Percentiles rank a stretch among this genome's conserved stretches.
Conservation (phyloP, 2,797 vertebrate species). For the Tadarida brasiliensis region DNA sequence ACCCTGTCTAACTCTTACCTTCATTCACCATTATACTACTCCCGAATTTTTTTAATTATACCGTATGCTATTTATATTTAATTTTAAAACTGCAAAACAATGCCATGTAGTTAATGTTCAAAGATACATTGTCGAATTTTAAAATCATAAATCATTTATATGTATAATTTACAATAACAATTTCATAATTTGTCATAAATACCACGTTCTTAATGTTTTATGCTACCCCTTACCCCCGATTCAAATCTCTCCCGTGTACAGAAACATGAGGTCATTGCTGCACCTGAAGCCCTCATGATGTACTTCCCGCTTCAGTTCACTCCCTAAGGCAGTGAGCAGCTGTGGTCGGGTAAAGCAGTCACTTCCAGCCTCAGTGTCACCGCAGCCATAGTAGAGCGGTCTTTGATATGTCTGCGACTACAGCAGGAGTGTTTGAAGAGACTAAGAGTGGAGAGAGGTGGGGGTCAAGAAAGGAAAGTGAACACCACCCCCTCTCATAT, state of each 20-base stretch:
- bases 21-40: neutral
- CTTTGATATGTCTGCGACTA: conserved; percentile 83
- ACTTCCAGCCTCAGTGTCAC: conserved; percentile 77
- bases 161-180: neutral
- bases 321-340: conserved; percentile 73
- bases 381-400: conserved; percentile 76
- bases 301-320: conserved; percentile 66
- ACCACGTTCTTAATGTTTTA: neutral
- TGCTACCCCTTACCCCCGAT: neutral
- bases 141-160: neutral
- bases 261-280: neutral
- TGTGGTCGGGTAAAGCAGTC: conserved; percentile 69
- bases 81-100: conserved; percentile 1
- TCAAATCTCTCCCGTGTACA: neutral
- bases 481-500: conserved; percentile 78
- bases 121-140: neutral
- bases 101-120: neutral
- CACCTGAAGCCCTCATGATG: neutral
- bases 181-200: neutral
- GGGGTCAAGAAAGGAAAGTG: conserved; percentile 82
- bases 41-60: neutral
- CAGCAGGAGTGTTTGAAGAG: conserved; percentile 84
- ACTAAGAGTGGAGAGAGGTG: conserved; percentile 79
- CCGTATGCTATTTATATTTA: neutral
- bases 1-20: neutral